Conservation (phyloP, 2,888 invertebrate species). For the Calliopum simillimum region DNA sequence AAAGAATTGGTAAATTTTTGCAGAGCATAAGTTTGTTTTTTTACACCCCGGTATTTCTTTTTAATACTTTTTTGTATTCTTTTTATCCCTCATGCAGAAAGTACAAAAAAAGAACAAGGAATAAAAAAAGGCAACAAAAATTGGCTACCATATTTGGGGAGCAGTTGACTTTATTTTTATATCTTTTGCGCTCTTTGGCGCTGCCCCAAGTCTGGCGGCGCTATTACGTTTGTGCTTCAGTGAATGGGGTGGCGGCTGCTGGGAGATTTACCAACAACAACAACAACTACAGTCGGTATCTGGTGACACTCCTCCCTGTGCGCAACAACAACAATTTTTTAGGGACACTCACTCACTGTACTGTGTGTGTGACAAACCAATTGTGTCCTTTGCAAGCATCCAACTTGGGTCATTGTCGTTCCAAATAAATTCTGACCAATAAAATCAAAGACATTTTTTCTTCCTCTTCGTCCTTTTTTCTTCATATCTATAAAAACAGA, state of each 20-base stretch:
- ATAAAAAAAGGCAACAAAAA: not conserved
- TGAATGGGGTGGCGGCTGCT: not conserved
- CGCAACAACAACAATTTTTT: constrained; percentile 39
- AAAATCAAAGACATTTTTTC: constrained; percentile 47
- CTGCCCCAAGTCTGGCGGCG: not conserved
- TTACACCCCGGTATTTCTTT: constrained; percentile 11
- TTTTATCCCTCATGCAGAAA: not conserved
- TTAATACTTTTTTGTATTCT: not conserved
- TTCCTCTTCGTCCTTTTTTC: too few species aligned
- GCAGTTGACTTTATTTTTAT: constrained; percentile 18
- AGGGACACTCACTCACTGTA: constrained; percentile 36
- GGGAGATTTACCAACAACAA: not conserved
- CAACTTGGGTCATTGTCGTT: constrained; percentile 52
- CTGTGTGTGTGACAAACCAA: constrained; percentile 51
- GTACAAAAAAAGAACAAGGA: not conserved
- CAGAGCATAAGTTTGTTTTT: not conserved
- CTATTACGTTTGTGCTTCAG: not conserved
- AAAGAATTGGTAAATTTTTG: not conserved
- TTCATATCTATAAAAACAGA: constrained; percentile 3
- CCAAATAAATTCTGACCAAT: constrained; percentile 52
- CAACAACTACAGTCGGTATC: constrained; percentile 1
- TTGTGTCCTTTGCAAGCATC: constrained; percentile 52
- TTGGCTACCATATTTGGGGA: constrained; percentile 9
- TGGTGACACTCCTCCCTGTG: constrained; percentile 45
- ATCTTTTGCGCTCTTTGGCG: constrained; percentile 8